Evolutionary conservation across 2,113 vertebrate genomes (phyloP).

Genomic region (Trogon melanurus): DNA sequence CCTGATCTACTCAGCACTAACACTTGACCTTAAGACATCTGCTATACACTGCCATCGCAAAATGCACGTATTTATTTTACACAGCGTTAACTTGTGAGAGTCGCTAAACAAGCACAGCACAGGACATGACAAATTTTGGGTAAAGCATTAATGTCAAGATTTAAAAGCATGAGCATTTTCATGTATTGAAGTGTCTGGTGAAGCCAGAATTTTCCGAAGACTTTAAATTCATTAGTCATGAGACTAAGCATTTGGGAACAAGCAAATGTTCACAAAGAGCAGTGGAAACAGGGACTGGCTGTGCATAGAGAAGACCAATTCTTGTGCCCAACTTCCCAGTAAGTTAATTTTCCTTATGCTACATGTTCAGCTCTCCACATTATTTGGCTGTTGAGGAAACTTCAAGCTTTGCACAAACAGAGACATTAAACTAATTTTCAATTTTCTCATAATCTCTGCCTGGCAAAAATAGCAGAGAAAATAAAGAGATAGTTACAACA

Average conservation of each 20-base stretch:
- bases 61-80: neutral
- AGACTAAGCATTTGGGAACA: neutral
- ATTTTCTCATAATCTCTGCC: conserved; percentile 20
- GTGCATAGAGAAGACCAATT: neutral
- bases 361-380: neutral
- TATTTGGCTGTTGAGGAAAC: neutral
- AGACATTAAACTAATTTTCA: neutral
- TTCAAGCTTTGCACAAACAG: neutral
- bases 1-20: neutral
- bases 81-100: neutral
- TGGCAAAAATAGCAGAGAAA: neutral
- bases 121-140: neutral
- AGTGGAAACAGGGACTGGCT: neutral
- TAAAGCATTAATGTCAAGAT: neutral
- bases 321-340: neutral
- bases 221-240: neutral
- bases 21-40: neutral
- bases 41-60: neutral
- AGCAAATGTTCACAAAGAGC: neutral
- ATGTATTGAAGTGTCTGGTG: neutral
- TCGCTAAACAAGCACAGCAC: neutral
- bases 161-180: neutral
- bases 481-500: conserved; percentile 9
- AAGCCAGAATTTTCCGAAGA: neutral
- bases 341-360: neutral